phyloP scores from a whole-genome alignment of 2,888 invertebrate species.

The Sinodicranocentrus sp. region DNA sequence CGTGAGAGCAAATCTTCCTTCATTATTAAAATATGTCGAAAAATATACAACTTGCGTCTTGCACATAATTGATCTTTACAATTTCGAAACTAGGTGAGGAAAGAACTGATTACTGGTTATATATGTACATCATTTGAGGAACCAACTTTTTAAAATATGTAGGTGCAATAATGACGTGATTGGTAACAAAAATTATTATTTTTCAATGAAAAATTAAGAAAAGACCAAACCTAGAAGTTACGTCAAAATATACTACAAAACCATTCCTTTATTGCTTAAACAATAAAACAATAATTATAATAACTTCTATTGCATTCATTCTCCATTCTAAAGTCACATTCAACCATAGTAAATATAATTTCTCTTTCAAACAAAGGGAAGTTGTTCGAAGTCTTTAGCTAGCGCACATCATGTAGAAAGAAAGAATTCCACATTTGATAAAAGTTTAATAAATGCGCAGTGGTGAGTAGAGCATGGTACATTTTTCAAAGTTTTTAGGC shows the following conservation, averaged over 20 bases:
- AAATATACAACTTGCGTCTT: no score
- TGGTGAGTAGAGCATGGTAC: constrained; percentile 31
- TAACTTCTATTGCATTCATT: constrained; percentile 24
- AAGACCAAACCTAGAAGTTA: no score
- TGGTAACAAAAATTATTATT: no score
- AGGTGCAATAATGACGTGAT: no score
- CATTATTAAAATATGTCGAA: no score
- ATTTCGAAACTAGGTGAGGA: no score
- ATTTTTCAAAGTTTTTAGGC: neutral
- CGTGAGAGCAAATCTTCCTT: no score
- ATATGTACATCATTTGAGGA: no score
- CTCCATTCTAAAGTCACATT: constrained; percentile 43
- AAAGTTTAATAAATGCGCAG: constrained; percentile 59
- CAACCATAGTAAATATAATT: constrained; percentile 29
- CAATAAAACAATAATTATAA: constrained; percentile 48
- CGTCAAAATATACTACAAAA: constrained; percentile 45
- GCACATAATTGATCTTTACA: no score
- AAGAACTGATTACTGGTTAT: no score
- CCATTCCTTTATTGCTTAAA: constrained; percentile 57
- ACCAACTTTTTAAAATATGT: no score
- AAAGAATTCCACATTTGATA: constrained; percentile 21
- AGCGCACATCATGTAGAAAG: constrained; percentile 28
- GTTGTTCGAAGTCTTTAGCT: constrained; percentile 58
- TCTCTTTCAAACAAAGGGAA: constrained; percentile 23
- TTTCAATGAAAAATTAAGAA: no score